These are phyloP conservation scores for Ptychadena robeensis DNA, from an alignment of 2,797 vertebrate species.

Conservation along the genomic window DNA sequence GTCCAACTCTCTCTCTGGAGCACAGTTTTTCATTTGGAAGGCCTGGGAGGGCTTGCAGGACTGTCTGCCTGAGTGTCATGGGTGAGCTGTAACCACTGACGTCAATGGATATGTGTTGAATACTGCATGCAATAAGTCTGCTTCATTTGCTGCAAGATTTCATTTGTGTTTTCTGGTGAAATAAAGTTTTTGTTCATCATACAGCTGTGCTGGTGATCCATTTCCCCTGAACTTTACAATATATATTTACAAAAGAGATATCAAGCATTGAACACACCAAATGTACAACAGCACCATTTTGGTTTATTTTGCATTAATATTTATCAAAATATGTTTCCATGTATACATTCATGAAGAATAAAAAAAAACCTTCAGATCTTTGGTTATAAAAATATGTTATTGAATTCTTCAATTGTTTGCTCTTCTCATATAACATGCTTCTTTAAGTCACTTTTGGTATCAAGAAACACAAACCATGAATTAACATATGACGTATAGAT, in stretches of 20 bases:
- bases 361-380: slow-evolving; percentile 14
- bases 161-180: no score
- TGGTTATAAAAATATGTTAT: slow-evolving; percentile 53
- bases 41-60: no score
- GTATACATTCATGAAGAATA: slow-evolving; percentile 30
- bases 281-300: slow-evolving; percentile 43
- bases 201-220: no score
- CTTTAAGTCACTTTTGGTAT: slow-evolving; percentile 56
- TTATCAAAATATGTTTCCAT: slow-evolving; percentile 40
- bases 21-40: no score
- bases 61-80: no score
- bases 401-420: slow-evolving; percentile 11
- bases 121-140: no score
- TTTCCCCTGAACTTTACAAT: no score
- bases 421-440: slow-evolving; percentile 4
- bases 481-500: slow-evolving; percentile 8
- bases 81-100: no score
- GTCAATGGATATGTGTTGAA: no score
- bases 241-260: slow-evolving; percentile 56
- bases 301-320: slow-evolving; percentile 27
- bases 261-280: slow-evolving; percentile 45
- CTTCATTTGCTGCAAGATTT: no score
- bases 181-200: no score
- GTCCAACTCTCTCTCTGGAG: no score
- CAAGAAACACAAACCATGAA: slow-evolving; percentile 27